phyloP scores from a whole-genome alignment of 1,140 invertebrate genomes.

The Panulirus ornatus region DNA sequence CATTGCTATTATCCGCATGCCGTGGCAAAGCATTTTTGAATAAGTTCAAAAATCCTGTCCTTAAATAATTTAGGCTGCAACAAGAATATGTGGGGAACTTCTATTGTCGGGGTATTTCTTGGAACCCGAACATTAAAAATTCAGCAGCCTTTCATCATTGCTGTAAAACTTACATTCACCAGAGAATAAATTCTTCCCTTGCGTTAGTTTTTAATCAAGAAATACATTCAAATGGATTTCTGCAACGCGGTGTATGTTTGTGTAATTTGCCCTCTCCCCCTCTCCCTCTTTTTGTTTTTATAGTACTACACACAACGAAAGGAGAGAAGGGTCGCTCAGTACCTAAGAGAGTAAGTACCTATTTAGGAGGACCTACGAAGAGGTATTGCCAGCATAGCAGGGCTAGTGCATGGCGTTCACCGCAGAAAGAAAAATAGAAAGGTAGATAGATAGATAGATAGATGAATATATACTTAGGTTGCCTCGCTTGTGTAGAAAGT shows the following conservation, averaged over 20 bases:
- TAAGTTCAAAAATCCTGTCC: background rate
- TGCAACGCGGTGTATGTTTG: background rate
- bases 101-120: background rate
- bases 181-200: background rate
- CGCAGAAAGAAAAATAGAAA: no score
- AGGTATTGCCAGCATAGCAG: no score
- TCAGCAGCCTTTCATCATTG: background rate
- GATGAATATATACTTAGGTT: no score
- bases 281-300: background rate
- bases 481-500: no score
- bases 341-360: no score
- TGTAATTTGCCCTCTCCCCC: no score
- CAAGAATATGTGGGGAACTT: background rate
- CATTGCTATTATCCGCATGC: background rate
- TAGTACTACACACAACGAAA: no score
- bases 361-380: no score
- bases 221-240: conserved; percentile 1
- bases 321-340: no score
- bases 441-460: no score
- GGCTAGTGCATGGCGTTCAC: no score
- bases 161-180: conserved; percentile 7
- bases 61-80: conserved; percentile 7
- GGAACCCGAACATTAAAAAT: background rate
- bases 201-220: conserved; percentile 11
- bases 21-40: background rate